These are phyloP conservation scores for Scolanthus callimorphus DNA, from an alignment of 92 coral and sea anemone genomes.

Conservation along the genomic window DNA sequence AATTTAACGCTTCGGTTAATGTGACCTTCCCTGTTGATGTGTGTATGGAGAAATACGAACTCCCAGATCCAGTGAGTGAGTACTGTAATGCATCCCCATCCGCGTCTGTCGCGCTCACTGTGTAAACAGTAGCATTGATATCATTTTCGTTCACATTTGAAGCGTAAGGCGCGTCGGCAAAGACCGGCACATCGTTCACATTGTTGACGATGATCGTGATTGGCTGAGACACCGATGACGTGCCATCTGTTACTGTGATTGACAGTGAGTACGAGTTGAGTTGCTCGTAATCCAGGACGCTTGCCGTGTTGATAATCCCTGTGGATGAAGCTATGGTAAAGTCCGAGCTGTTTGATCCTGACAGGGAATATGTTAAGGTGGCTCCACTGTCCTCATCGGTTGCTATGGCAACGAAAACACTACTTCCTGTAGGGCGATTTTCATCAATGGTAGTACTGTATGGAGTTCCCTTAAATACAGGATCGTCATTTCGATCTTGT, in stretches of 20 bases:
- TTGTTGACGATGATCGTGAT: conserved; percentile 43
- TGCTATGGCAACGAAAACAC: conserved; percentile 36
- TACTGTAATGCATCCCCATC: conserved; percentile 54
- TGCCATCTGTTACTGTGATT: conserved; percentile 38
- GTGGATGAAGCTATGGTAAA: conserved; percentile 51
- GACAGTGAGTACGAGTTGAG: conserved; percentile 35
- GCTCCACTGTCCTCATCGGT: conserved; percentile 46
- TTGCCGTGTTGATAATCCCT: conserved; percentile 40
- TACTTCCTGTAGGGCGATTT: conserved; percentile 38
- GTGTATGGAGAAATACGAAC: conserved; percentile 36
- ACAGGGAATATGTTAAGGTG: conserved; percentile 34
- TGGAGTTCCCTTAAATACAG: conserved; percentile 44
- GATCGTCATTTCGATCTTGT: conserved; percentile 38
- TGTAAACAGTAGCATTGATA: conserved; percentile 23
- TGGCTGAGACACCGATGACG: conserved; percentile 31
- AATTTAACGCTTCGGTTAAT: conserved; percentile 38
- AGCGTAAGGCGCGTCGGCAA: conserved; percentile 35
- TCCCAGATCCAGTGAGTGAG: conserved; percentile 48
- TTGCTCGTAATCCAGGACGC: conserved; percentile 39
- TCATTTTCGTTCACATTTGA: conserved; percentile 33
- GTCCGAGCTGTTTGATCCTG: conserved; percentile 52
- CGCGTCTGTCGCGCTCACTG: conserved; percentile 55
- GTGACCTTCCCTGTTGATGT: conserved; percentile 38
- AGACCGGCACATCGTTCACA: conserved; percentile 44
- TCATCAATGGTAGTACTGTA: conserved; percentile 39